Conservation (phyloP, 1,140 invertebrate genomes). For the Eubasilissa regina region DNA sequence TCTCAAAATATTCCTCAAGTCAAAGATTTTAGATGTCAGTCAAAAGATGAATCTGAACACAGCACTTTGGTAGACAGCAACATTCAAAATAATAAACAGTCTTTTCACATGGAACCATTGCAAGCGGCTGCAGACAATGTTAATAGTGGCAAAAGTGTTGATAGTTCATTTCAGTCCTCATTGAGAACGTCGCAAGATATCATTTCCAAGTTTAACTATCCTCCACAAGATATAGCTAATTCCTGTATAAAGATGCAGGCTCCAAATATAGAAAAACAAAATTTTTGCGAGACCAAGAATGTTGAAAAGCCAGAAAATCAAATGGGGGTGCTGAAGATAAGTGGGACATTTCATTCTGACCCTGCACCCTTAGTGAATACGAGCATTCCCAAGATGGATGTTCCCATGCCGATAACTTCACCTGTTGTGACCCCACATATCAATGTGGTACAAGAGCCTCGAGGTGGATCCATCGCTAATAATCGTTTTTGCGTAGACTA, state of each 20-base stretch:
- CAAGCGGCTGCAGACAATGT: not conserved
- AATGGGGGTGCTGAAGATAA: constrained; percentile 45
- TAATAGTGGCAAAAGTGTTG: not conserved
- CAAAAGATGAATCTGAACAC: constrained; percentile 6
- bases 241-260: constrained; percentile 38
- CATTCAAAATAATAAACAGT: not conserved
- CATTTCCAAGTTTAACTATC: constrained; percentile 22
- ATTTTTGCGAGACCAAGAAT: constrained; percentile 32
- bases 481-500: constrained; percentile 35
- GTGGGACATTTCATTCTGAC: constrained; percentile 45
- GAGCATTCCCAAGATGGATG: constrained; percentile 39
- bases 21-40: not conserved
- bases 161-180: constrained; percentile 25
- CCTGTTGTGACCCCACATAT: constrained; percentile 40
- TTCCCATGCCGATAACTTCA: constrained; percentile 44
- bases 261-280: constrained; percentile 28
- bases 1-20: not conserved
- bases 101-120: not conserved
- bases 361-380: constrained; percentile 8
- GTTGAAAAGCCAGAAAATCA: constrained; percentile 22
- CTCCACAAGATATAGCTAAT: constrained; percentile 2
- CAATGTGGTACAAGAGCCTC: constrained; percentile 14
- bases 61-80: constrained; percentile 4
- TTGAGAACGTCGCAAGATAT: constrained; percentile 12
- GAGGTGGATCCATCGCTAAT: not conserved